Conservation (phyloP, 1,140 invertebrate genomes). For the Nasonia giraulti region DNA sequence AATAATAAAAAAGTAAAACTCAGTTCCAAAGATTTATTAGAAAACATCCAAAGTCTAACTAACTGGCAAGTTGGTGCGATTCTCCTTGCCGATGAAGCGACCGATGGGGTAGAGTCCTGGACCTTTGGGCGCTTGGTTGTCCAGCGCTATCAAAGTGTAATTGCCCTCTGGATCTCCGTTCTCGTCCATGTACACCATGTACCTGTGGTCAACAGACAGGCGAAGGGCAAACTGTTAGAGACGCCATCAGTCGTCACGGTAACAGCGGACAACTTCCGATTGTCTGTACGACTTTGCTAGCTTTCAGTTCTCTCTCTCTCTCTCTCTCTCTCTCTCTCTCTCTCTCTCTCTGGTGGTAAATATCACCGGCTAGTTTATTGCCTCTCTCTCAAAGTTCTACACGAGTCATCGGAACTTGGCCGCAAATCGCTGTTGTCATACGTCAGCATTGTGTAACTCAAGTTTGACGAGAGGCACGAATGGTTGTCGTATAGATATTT, state of each 20-base stretch:
- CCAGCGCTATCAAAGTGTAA: conserved; percentile 89
- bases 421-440: neutral
- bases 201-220: conserved; percentile 74
- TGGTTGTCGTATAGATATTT: too few species aligned
- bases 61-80: conserved; percentile 76
- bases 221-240: conserved; percentile 19
- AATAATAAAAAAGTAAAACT: too few species aligned
- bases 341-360: neutral
- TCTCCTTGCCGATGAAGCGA: conserved; percentile 76
- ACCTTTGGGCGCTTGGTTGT: conserved; percentile 68
- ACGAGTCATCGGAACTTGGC: neutral
- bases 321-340: neutral
- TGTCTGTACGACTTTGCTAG: too few species aligned
- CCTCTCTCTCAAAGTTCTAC: neutral
- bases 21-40: neutral
- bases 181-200: conserved; percentile 93
- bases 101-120: conserved; percentile 86
- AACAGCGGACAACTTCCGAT: too few species aligned
- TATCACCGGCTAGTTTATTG: neutral
- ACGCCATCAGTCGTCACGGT: too few species aligned
- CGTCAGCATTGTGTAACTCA: neutral
- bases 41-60: conserved; percentile 50
- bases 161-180: conserved; percentile 97
- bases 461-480: too few species aligned
- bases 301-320: neutral